Evolutionary conservation across 2,888 invertebrate genomes (phyloP), one percentile per base, ranked within the genome.

Genomic region (Thymelicus acteon): DNA sequence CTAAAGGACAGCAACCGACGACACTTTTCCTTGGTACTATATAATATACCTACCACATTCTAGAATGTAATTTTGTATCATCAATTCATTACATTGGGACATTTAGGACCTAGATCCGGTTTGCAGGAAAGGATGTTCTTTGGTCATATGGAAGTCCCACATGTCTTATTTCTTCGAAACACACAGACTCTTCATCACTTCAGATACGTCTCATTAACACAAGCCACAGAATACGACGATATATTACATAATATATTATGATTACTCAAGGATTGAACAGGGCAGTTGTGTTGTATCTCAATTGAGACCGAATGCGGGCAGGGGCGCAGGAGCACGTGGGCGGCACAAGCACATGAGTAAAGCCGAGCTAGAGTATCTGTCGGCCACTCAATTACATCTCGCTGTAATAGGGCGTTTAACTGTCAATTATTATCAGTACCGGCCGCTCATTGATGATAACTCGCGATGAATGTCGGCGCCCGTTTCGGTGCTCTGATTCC

Each of bases 371-470:
- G 66, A 62, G 72, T 75, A 72, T 79, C 81, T 79, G 78, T 74
- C 78, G 77, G 77, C 79, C 82, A 80, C 82, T 85, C 85, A 84
- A 88, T 88, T 83, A 85, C 81, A 79, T 79, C 77, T 81, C 77
- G 77, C 76, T 81, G 80, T 88, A 89, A 89, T 87, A 85, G 81
- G 83, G 80, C 83, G 85, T 90, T 89, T 89, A 87, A 80, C 85
- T 90, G 90, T 88, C 91, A 90, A 88, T 90, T 90, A 88, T 90
- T 90, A 88, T 79, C 78, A 82, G 80, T 76, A 81, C 79, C 80
- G 81, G 78, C 75, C 75, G 72, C 72, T 74, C 74, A 54, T 54
- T 54, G 70, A 67, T 76, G 84, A 81, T 80, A 79, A 72, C 74
- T 60, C 65, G 12, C 64, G 68, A 73, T 71, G 72, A 73, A 74